Percentiles rank a stretch among this genome's conserved stretches.
phyloP scores from a whole-genome alignment of 2,888 invertebrate species.

The Escarpia spicata region DNA sequence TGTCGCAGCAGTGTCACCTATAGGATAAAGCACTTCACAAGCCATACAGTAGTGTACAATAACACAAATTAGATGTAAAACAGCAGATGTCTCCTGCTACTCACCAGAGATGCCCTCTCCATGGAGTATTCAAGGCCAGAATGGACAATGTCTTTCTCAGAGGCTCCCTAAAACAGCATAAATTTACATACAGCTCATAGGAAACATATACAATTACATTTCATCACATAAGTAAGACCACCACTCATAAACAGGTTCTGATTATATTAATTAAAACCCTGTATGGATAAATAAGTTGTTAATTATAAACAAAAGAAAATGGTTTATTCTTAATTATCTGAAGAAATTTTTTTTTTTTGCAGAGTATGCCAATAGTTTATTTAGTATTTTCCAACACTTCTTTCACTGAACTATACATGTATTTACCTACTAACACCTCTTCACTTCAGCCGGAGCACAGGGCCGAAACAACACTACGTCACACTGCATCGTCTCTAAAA shows the following conservation, averaged over 20 bases:
- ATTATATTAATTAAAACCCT: neutral
- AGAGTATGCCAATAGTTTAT: neutral
- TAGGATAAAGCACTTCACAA: neutral
- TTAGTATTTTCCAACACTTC: neutral
- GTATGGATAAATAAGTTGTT: neutral
- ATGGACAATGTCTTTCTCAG: constrained; percentile 98
- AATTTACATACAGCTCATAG: neutral
- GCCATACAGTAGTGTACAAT: neutral
- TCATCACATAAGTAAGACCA: neutral
- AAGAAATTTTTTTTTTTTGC: neutral
- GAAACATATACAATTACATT: neutral
- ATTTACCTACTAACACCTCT: neutral
- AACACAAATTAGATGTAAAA: neutral
- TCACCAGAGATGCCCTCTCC: constrained; percentile 92
- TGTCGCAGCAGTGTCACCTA: neutral
- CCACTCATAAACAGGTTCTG: neutral
- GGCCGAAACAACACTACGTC: neutral
- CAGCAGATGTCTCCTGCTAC: constrained; percentile 44
- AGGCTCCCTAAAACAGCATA: constrained; percentile 76
- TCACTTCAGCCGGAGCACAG: neutral
- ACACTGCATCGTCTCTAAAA: neutral
- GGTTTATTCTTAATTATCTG: neutral
- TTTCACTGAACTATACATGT: neutral
- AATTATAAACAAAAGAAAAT: neutral
- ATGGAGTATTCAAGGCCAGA: constrained; percentile 97